Evolutionary conservation across 2,113 vertebrate genomes (phyloP), one percentile per base, ranked within the genome.

Genomic region (Hippocampus guttulatus): DNA sequence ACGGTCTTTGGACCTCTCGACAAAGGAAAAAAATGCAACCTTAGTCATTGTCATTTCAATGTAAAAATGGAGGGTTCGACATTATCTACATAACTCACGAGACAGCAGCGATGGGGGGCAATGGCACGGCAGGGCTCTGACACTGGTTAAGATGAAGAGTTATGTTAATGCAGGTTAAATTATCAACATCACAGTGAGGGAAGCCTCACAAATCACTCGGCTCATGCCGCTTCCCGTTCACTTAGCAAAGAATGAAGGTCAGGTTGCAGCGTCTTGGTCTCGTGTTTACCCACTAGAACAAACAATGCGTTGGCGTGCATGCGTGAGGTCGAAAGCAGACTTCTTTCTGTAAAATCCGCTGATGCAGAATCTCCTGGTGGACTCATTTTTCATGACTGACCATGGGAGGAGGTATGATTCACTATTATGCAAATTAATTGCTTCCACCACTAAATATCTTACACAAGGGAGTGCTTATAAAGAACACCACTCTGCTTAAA

Each of bases 11-110:
- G 64, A 45, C 43, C 64, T 65, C 64, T 60, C 69, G 64, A 70
- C 57, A 71, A 20, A 23, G 71, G 41, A 72, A 80, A 74, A 30
- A 69, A 60, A 70, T 14, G 12, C 67, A 68, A 73, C 81, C 83
- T 85, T 81, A 85, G 83, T 87, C 81, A 76, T 61, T 81, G 83
- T 86, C 85, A 84, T 74, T 71, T 76, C 63, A 27, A 54, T 78
- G 78, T 73, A 88, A 51, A 85, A 90, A 88, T 85, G 85, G 78
- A 90, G 61, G 77, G 84, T 84, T 84, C 82, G 80, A 58, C 67
- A 67, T 49, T 78, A 77, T 54, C 70, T 85, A 16, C 38, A 73
- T 83, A 75, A 70, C 51, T 57, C 21, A 70, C 58, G 52, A 72
- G 69, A 71, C 55, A 68, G 75, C 49, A 69, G 60, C 63, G 64